Base-by-base conservation (phyloP, 2,888 invertebrate genomes). In the Panorpa germanica region DNA sequence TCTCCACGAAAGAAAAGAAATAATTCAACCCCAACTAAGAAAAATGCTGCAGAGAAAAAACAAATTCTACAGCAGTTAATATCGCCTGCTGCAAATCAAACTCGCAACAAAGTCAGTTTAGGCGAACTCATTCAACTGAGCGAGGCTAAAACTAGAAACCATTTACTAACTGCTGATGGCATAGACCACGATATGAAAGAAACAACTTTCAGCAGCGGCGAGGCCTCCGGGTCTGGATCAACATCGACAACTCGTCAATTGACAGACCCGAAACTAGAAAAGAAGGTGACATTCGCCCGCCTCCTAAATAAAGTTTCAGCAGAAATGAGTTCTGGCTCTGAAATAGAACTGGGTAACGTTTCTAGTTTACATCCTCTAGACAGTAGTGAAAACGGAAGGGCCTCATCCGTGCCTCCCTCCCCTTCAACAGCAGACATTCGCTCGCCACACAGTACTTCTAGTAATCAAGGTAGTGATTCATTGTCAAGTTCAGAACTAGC, bases 61-160 rank as follows among this genome's bases (percentile, higher is more conserved):
- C 74, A 75, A 54, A 76, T 80, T 34, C 59, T 80, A 8, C 77
- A 80, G 47, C 76, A 77, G 44, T 55, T 80, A n/a, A 67, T 75
- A 36, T 68, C 71, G 32, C 76, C 77, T 2, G 70, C 72, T 1
- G 49, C 62, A 18, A 63, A 61, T 33, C 69, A 70, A 41, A 67
- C 4, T n/a, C 9, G 21, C 9, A 61, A 64, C 41, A 68, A 70
- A 50, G 61, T 72, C 20, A 74, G 70, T 37, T 61, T 77, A 50
- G 74, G 72, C 32, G 78, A 78, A 45, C 57, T 77, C 17, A 73
- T 77, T 39, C 72, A 75, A 45, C 63, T 77, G 64, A 70, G 70
- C 36, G 76, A 76, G 44, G 61, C 64, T 38, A 59, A 52, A 25
- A 61, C 57, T 16, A 47, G 59, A 17, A 60, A 52, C 34, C 53